These are phyloP conservation scores for Phataginus tetradactyla DNA, from an alignment of 2,797 vertebrate species.

Conservation along the genomic window DNA sequence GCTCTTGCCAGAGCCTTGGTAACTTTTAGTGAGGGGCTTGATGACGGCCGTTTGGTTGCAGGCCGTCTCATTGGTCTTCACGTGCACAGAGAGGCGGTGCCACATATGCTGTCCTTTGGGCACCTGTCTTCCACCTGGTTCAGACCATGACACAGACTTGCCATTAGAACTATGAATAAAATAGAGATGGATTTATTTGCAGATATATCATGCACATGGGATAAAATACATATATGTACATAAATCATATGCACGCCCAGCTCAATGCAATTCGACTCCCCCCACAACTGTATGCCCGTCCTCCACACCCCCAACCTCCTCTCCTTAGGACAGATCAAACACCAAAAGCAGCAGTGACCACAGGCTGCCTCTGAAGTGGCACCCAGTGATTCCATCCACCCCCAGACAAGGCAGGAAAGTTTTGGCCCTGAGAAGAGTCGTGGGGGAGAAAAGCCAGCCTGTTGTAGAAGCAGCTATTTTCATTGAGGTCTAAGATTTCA, in stretches of 20 bases:
- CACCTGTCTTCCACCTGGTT: constrained; percentile 99
- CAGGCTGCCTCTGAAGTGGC: background rate
- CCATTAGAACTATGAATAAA: constrained; percentile 99
- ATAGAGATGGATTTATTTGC: constrained; percentile 94
- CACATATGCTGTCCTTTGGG: constrained; percentile 96
- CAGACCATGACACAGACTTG: constrained; percentile 99
- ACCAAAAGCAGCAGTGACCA: background rate
- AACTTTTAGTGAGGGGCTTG: constrained; percentile 99
- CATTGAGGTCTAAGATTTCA: background rate
- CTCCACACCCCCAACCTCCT: background rate
- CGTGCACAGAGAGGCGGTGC: constrained; percentile 99
- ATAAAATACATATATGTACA: constrained; percentile 35
- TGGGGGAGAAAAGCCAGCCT: background rate
- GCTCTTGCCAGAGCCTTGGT: constrained; percentile 90
- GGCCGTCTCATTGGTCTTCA: constrained; percentile 97
- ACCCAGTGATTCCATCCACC: background rate
- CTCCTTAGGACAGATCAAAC: background rate
- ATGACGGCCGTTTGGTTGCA: constrained; percentile 99
- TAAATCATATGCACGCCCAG: constrained; percentile 59
- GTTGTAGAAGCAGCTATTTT: background rate
- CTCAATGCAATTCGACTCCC: background rate
- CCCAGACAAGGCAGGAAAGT: background rate
- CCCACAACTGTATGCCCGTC: background rate
- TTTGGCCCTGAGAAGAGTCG: background rate
- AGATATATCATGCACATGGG: constrained; percentile 69